Conservation (phyloP, 30 jellyfish, hydroid and myxozoan genomes). For the Cassiopea andromeda region DNA sequence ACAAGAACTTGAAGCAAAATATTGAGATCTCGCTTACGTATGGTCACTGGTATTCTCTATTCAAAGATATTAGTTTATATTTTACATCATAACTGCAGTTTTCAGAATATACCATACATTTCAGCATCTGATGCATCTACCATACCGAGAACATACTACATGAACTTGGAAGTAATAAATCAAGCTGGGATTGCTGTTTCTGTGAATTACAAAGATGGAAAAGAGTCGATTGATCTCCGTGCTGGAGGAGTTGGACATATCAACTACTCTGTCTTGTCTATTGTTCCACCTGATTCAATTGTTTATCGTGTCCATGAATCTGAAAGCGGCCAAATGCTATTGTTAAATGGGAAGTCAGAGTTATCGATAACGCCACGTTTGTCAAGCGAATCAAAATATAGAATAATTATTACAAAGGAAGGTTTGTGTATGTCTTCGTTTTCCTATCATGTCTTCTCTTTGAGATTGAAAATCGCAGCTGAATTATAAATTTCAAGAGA, state of each 20-base stretch:
- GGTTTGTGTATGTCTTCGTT: slow-evolving; percentile 25
- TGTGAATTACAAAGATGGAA: slow-evolving; percentile 72
- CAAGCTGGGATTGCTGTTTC: slow-evolving; percentile 80
- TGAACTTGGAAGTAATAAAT: slow-evolving; percentile 85
- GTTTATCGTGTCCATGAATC: slow-evolving; percentile 80
- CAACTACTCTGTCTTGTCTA: slow-evolving; percentile 66
- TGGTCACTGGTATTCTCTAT: neutral
- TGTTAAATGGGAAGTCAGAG: slow-evolving; percentile 81
- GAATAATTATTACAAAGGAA: slow-evolving; percentile 74
- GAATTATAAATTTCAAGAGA: neutral
- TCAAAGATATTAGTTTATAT: too few species aligned
- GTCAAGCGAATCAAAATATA: slow-evolving; percentile 51
- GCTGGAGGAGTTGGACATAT: slow-evolving; percentile 77
- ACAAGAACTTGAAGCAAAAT: too few species aligned
- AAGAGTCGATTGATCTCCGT: slow-evolving; percentile 74
- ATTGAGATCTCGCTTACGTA: neutral
- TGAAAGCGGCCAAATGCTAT: slow-evolving; percentile 58
- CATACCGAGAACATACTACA: slow-evolving; percentile 66
- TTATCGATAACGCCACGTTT: slow-evolving; percentile 70
- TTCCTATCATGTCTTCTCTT: too few species aligned
- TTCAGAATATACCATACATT: neutral
- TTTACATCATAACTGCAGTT: too few species aligned
- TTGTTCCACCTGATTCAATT: slow-evolving; percentile 77
- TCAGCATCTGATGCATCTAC: slow-evolving; percentile 39
- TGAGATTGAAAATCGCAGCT: neutral